These are phyloP conservation scores for Brachypodius melanocephalos DNA, from an alignment of 2,113 vertebrate species.

Conservation along the genomic window DNA sequence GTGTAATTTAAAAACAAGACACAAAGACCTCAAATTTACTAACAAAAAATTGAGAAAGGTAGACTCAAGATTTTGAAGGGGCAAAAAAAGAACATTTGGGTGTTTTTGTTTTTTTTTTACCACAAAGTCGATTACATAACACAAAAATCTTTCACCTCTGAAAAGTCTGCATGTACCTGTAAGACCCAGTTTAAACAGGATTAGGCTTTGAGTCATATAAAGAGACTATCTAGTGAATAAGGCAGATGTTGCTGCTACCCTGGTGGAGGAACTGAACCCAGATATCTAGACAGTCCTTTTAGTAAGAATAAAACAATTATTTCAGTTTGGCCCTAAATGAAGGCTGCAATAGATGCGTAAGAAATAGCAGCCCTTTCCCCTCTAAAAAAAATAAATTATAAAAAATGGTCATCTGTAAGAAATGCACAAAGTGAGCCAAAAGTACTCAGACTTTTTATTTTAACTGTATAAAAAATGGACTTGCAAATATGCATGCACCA, in stretches of 20 bases:
- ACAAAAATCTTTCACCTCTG: neutral
- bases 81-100: neutral
- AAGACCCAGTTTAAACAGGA: neutral
- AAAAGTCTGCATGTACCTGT: neutral
- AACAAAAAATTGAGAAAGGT: neutral
- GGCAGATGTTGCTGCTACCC: neutral
- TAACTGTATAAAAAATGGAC: neutral
- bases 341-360: neutral
- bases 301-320: neutral
- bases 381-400: neutral
- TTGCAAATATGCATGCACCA: neutral
- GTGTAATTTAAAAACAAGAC: neutral
- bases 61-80: neutral
- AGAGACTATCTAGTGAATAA: neutral
- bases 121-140: neutral
- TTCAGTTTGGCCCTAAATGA: neutral
- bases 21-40: neutral
- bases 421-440: neutral
- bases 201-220: neutral
- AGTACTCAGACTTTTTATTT: neutral
- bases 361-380: neutral
- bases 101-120: neutral
- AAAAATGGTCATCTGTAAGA: neutral
- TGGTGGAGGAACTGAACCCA: neutral
- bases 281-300: neutral